These are phyloP conservation scores for Squalus acanthias DNA, from an alignment of 2,797 vertebrate species.

Conservation along the genomic window DNA sequence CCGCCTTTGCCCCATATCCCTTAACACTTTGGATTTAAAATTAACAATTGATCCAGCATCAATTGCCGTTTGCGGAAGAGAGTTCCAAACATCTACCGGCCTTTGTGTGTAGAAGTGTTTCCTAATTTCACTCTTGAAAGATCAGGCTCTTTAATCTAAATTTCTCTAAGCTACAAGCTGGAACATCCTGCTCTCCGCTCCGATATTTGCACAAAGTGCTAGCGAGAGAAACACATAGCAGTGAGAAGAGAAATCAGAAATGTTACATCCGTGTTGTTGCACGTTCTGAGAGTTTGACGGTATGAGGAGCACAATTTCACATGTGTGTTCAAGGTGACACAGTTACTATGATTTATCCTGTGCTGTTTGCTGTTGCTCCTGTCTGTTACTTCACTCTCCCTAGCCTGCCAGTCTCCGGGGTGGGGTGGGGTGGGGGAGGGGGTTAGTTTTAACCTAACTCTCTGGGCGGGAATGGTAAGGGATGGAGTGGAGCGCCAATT, in stretches of 20 bases:
- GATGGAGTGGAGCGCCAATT: neutral
- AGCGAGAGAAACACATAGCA: neutral
- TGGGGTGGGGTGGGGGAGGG: too few species aligned
- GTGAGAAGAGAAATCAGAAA: neutral
- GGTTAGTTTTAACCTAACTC: neutral
- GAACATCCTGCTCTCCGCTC: rapidly evolving
- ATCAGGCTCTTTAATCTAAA: neutral
- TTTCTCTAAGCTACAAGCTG: neutral
- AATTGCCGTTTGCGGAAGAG: neutral
- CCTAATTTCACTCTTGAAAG: neutral
- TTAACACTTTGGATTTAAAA: neutral
- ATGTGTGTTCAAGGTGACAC: neutral
- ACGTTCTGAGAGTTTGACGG: neutral
- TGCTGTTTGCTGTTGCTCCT: neutral
- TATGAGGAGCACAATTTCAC: neutral
- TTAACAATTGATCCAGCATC: neutral
- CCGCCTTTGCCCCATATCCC: rapidly evolving
- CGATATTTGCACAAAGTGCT: neutral
- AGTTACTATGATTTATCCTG: neutral
- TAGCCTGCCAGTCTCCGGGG: neutral
- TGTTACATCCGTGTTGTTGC: neutral
- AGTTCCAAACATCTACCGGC: neutral
- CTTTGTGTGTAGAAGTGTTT: neutral
- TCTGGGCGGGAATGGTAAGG: too few species aligned
- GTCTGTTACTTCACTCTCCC: neutral